Percentiles rank a stretch among this genome's conserved stretches.
Conservation (phyloP, 23 tunicate species). For the Halocynthia aurantium region DNA sequence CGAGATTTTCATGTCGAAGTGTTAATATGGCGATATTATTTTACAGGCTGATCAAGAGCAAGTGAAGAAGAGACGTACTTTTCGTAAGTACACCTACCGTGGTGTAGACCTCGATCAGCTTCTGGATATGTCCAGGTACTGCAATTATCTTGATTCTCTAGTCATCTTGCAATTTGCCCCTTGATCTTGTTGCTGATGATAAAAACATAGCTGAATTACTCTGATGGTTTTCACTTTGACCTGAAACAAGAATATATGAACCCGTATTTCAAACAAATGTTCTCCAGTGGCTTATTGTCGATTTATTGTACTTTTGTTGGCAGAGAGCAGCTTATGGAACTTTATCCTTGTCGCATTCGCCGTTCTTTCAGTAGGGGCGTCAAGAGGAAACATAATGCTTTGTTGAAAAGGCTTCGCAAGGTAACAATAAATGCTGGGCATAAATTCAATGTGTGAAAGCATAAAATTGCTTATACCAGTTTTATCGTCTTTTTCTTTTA, state of each 20-base stretch:
- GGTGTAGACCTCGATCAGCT: slow-evolving; percentile 98
- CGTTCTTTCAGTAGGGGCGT: slow-evolving; percentile 71
- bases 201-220: slow-evolving; percentile 13
- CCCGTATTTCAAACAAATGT: background rate
- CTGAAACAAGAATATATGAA: background rate
- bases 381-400: slow-evolving; percentile 66
- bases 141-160: background rate
- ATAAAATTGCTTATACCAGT: too few relatives aligned
- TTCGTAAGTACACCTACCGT: slow-evolving; percentile 90
- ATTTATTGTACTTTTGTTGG: background rate
- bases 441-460: too few relatives aligned
- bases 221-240: slow-evolving; percentile 26
- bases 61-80: slow-evolving; percentile 81
- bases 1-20: too few relatives aligned
- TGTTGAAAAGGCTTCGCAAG: slow-evolving; percentile 70
- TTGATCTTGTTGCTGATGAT: background rate
- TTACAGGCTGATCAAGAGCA: slow-evolving; percentile 46
- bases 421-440: background rate
- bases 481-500: too few relatives aligned
- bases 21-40: background rate
- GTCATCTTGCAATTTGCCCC: background rate
- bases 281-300: background rate
- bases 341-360: slow-evolving; percentile 63
- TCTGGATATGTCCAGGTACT: slow-evolving; percentile 71
- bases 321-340: slow-evolving; percentile 63